A percentile compares a stretch with the other conserved stretches of the same genome.
Conservation (phyloP, 2,888 invertebrate genomes). For the Mystacides longicornis region DNA sequence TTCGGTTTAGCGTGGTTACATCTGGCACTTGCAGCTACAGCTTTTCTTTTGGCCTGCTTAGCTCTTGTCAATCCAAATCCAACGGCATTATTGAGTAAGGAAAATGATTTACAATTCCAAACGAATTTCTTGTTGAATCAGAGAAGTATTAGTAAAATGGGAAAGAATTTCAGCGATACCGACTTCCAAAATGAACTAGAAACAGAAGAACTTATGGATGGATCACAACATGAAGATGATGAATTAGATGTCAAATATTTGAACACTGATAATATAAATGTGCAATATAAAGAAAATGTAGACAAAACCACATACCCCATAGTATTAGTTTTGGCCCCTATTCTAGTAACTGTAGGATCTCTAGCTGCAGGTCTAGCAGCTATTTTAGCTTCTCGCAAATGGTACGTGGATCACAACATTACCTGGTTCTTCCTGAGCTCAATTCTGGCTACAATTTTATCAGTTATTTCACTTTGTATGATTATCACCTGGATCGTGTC, state of each 20-base stretch:
- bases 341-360: slow-evolving; percentile 45
- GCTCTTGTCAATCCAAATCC: slow-evolving; percentile 39
- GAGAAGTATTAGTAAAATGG: background rate
- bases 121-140: slow-evolving; percentile 7
- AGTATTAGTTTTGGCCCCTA: slow-evolving; percentile 42
- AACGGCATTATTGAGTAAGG: background rate
- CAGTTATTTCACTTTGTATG: slow-evolving; percentile 40
- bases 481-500: slow-evolving; percentile 41
- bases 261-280: background rate
- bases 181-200: background rate
- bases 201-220: background rate
- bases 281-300: background rate
- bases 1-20: slow-evolving; percentile 58
- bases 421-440: slow-evolving; percentile 53
- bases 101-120: slow-evolving; percentile 5
- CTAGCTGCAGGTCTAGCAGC: slow-evolving; percentile 48
- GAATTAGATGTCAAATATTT: background rate
- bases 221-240: background rate
- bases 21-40: slow-evolving; percentile 51
- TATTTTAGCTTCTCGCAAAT: slow-evolving; percentile 54
- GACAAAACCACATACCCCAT: slow-evolving; percentile 27
- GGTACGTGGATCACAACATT: slow-evolving; percentile 62
- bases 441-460: slow-evolving; percentile 46
- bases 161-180: background rate
- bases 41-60: slow-evolving; percentile 50